phyloP scores from a whole-genome alignment of 2,888 invertebrate genomes.

The Dolichopus griseipennis region DNA sequence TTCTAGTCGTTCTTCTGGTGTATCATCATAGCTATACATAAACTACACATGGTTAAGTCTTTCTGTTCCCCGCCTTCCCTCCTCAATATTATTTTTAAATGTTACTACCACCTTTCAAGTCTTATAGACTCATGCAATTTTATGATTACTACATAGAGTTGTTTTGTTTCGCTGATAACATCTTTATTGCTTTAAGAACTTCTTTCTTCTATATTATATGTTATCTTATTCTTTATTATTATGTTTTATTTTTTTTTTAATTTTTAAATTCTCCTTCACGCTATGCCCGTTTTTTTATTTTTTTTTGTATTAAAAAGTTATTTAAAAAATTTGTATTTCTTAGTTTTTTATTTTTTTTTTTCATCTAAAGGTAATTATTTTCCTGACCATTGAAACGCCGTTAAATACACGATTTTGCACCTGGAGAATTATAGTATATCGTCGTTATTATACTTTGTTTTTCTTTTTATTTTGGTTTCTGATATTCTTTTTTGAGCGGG shows the following conservation, averaged over 20 bases:
- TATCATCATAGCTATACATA: too few relatives aligned
- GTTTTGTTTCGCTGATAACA: slow-evolving; percentile 4
- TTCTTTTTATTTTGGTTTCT: too few relatives aligned
- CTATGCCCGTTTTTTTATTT: too few relatives aligned
- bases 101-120: too few relatives aligned
- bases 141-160: background rate
- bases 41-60: background rate
- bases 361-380: background rate
- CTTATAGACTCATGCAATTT: background rate
- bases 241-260: too few relatives aligned
- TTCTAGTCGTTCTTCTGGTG: too few relatives aligned
- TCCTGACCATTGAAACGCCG: background rate
- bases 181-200: slow-evolving; percentile 4
- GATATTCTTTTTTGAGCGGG: background rate
- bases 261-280: too few relatives aligned
- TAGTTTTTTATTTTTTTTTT: background rate
- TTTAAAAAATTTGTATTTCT: too few relatives aligned
- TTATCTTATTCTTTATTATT: background rate
- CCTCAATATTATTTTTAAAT: too few relatives aligned
- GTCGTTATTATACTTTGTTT: too few relatives aligned
- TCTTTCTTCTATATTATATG: background rate
- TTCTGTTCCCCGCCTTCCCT: background rate
- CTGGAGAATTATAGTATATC: background rate
- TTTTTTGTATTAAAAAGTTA: too few relatives aligned
- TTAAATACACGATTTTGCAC: background rate